Percentiles rank a stretch among this genome's conserved stretches.
Conservation (phyloP, 1,140 invertebrate genomes). For the Venturia canescens region DNA sequence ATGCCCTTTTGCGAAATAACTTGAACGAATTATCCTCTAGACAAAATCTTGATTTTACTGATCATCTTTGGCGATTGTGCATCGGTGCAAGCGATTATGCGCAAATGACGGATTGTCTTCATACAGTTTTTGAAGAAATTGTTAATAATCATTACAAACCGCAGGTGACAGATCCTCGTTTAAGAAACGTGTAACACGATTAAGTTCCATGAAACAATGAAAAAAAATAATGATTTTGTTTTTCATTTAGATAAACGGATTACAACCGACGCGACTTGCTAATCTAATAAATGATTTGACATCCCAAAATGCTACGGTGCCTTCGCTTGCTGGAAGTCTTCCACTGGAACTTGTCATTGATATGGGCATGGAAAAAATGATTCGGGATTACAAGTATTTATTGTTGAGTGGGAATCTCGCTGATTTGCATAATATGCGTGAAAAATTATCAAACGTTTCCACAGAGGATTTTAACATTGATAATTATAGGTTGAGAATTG, state of each 20-base stretch:
- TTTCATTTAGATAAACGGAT: constrained; percentile 58
- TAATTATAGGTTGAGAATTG: constrained; percentile 58
- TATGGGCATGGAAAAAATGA: constrained; percentile 70
- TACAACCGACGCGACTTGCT: constrained; percentile 62
- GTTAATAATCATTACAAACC: constrained; percentile 50
- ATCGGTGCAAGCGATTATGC: constrained; percentile 57
- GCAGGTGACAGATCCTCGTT: constrained; percentile 43
- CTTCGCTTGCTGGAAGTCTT: constrained; percentile 60
- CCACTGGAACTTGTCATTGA: constrained; percentile 69
- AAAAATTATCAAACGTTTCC: constrained; percentile 55
- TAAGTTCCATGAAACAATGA: not conserved
- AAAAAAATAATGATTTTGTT: not conserved
- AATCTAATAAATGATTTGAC: constrained; percentile 59
- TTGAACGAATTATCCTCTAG: constrained; percentile 57
- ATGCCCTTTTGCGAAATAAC: constrained; percentile 53
- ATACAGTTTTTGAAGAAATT: constrained; percentile 61
- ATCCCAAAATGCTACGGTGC: constrained; percentile 51
- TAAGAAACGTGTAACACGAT: not conserved
- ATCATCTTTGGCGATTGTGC: constrained; percentile 68
- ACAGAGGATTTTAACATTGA: constrained; percentile 58
- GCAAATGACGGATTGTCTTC: constrained; percentile 62
- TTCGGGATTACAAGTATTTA: constrained; percentile 66
- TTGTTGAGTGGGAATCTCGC: constrained; percentile 61
- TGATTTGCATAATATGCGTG: constrained; percentile 58
- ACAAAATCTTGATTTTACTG: constrained; percentile 67